Conservation (phyloP, 2,797 vertebrate genomes). For the Dromococcyx pavoninus region DNA sequence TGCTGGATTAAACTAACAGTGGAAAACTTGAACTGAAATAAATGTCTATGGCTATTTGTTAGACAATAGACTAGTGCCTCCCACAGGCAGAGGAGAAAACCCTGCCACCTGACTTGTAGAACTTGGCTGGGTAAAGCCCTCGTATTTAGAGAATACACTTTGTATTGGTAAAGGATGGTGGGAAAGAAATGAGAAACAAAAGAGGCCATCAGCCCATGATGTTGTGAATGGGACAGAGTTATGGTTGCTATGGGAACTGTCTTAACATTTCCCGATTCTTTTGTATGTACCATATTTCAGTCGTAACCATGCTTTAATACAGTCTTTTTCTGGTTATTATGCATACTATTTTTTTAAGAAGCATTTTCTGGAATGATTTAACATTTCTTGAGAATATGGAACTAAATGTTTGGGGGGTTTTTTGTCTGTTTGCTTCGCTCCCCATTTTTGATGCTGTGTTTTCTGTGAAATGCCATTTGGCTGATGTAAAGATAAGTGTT, state of each 20-base stretch:
- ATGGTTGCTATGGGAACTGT: constrained; percentile 75
- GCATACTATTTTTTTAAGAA: constrained; percentile 37
- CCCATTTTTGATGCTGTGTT: background rate
- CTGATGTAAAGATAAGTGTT: constrained; percentile 21
- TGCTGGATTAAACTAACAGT: background rate
- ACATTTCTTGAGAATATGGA: constrained; percentile 60
- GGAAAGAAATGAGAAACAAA: constrained; percentile 19
- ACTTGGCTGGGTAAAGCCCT: background rate
- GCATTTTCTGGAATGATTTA: constrained; percentile 58
- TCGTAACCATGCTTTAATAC: constrained; percentile 59
- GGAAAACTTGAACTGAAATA: background rate
- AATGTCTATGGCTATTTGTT: background rate
- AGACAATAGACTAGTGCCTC: constrained; percentile 59
- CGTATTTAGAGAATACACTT: background rate
- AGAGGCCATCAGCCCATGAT: constrained; percentile 26
- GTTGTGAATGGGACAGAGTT: constrained; percentile 67
- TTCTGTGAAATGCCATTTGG: background rate
- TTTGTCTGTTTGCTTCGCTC: background rate
- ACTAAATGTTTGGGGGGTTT: background rate
- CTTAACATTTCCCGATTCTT: constrained; percentile 70
- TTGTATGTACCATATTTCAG: constrained; percentile 58
- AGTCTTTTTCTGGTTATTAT: constrained; percentile 70
- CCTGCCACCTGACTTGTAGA: background rate
- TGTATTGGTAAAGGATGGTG: background rate
- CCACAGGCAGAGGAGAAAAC: constrained; percentile 54